phyloP scores from a whole-genome alignment of 2,113 vertebrate species.

The Pongo abelii region DNA sequence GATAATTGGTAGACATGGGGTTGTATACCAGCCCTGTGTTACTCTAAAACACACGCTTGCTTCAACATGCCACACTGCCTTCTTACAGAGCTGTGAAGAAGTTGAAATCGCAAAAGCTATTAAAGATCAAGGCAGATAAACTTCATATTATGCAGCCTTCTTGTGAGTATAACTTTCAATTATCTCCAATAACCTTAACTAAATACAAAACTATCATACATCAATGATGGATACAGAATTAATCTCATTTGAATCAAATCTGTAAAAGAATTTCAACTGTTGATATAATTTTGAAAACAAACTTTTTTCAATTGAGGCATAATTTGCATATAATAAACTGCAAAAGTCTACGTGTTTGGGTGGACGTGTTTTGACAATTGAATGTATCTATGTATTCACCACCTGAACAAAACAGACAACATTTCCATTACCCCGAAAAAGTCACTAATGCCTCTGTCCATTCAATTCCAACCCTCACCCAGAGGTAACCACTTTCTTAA shows the following conservation, averaged over 20 bases:
- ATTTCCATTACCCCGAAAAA: not conserved
- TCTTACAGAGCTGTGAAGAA: not conserved
- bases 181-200: not conserved
- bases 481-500: not conserved
- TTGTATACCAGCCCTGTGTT: not conserved
- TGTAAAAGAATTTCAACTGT: not conserved
- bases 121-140: constrained; percentile 52
- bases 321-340: not conserved
- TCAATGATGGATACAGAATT: not conserved
- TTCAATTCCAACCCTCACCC: not conserved
- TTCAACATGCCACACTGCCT: not conserved
- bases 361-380: not conserved
- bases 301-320: not conserved
- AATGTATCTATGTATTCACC: not conserved
- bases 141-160: not conserved
- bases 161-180: not conserved
- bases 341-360: not conserved
- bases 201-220: not conserved
- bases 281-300: not conserved
- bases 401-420: not conserved
- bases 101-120: not conserved
- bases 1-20: not conserved
- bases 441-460: not conserved
- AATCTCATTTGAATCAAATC: not conserved
- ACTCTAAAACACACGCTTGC: not conserved